phyloP scores from a whole-genome alignment of 2,113 vertebrate species.

The Tetraodon nigroviridis region DNA sequence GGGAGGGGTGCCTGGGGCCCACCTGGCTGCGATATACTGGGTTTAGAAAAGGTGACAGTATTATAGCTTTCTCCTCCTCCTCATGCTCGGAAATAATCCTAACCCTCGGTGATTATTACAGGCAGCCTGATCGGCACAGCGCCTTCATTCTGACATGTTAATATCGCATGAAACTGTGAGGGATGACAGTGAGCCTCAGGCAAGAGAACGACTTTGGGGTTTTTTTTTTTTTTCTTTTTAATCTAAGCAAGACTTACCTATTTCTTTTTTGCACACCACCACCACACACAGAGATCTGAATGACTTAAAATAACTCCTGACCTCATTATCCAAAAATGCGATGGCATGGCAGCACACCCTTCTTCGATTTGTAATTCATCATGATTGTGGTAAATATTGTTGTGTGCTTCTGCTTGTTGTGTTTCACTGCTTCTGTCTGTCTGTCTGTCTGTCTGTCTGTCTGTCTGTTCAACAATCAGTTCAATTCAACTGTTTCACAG shows the following conservation, averaged over 20 bases:
- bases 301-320: constrained; percentile 68
- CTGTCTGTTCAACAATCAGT: too few relatives aligned
- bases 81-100: constrained; percentile 23
- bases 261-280: constrained; percentile 25
- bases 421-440: not conserved
- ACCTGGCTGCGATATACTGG: constrained; percentile 52
- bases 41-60: constrained; percentile 43
- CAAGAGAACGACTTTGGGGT: constrained; percentile 30
- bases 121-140: constrained; percentile 35
- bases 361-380: constrained; percentile 41
- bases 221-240: constrained; percentile 8
- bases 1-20: constrained; percentile 24
- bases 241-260: constrained; percentile 22
- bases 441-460: too few relatives aligned
- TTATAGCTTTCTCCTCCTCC: constrained; percentile 27
- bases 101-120: constrained; percentile 55
- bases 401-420: not conserved
- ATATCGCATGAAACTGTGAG: constrained; percentile 72
- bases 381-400: constrained; percentile 21
- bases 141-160: constrained; percentile 62
- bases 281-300: constrained; percentile 24
- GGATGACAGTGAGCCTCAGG: constrained; percentile 61
- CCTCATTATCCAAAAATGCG: constrained; percentile 70
- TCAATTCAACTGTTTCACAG: too few relatives aligned
- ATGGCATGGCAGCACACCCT: constrained; percentile 36